Evolutionary conservation across 2,113 vertebrate species (phyloP), one percentile per base, ranked within the genome.

Genomic region (Phasianus colchicus): DNA sequence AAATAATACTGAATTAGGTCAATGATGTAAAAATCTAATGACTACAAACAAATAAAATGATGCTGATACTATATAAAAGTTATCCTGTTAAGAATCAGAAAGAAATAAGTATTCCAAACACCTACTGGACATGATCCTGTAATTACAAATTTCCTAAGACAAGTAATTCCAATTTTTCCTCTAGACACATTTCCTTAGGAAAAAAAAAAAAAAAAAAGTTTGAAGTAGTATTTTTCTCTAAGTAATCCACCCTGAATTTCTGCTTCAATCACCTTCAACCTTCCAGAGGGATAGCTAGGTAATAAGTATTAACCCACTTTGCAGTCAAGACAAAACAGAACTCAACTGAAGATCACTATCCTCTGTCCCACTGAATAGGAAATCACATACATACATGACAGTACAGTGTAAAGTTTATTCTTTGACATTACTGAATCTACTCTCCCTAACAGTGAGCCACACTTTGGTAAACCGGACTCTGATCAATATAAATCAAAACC

Each of bases 361-460:
- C 1, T 20, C 10, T 43, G 7, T 32, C 32, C 21, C 19, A 11
- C 12, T 24, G 9, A 13, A 2, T 36, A 57, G 43, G 42, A 83
- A 70, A 36, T 7, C 47, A 3, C 20, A 67, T 6, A 29, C 24
- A 8, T 13, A 24, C 24, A 17, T 25, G 9, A 63, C 22, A 25
- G 24, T 38, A 36, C 10, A 10, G 24, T 25, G 16, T 40, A 63
- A 40, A 27, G 15, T 63, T 63, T 40, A 63, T 54, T 48, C 19
- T 92, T 76, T 13, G 6, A 16, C 30, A 3, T 52, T 9, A 17
- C 43, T 75, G 52, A 17, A 75, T 32, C 30, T 85, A 22, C 42
- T 43, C 16, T 2, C 8, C 9, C 40, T 47, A 91, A 77, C 2
- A 74, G 8, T 0, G 0, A 69, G 16, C 3, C 36, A 67, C 6